Evolutionary conservation across 1,140 invertebrate species (phyloP).

Genomic region (Zaprionus ornatus): DNA sequence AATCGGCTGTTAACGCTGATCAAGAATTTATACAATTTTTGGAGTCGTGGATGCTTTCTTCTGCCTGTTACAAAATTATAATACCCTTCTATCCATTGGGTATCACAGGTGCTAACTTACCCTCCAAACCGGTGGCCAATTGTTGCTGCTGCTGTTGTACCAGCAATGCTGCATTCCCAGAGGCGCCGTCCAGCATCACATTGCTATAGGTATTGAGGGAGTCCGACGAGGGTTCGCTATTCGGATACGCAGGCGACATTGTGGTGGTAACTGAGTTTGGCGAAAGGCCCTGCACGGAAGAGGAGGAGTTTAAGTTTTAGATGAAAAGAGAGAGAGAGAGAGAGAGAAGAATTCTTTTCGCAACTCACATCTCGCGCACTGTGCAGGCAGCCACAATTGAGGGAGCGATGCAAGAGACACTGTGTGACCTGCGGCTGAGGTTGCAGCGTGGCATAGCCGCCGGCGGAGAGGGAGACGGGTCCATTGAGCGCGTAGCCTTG

Average conservation of each 20-base stretch:
- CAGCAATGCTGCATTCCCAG: slow-evolving; percentile 58
- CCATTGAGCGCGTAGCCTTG: slow-evolving; percentile 72
- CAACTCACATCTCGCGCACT: slow-evolving; percentile 77
- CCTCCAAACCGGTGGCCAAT: slow-evolving; percentile 69
- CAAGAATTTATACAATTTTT: too few species aligned
- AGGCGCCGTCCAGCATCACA: slow-evolving; percentile 64
- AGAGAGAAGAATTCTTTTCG: background rate
- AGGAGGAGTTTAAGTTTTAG: background rate
- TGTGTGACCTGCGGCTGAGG: slow-evolving; percentile 80
- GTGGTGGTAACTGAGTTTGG: slow-evolving; percentile 85
- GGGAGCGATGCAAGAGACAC: slow-evolving; percentile 87
- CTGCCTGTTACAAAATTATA: too few species aligned
- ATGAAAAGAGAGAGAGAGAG: too few species aligned
- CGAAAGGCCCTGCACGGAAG: slow-evolving; percentile 85
- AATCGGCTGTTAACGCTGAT: too few species aligned
- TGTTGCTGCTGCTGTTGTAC: slow-evolving; percentile 73
- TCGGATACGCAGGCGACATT: slow-evolving; percentile 88
- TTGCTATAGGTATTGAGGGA: slow-evolving; percentile 84
- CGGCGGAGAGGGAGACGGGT: slow-evolving; percentile 32
- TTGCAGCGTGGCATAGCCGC: slow-evolving; percentile 62
- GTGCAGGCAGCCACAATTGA: slow-evolving; percentile 86
- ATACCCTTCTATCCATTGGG: too few species aligned
- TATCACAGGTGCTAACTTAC: slow-evolving; percentile 40
- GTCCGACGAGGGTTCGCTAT: slow-evolving; percentile 87
- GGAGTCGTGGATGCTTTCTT: background rate